Conservation (phyloP, 2,113 vertebrate genomes). For the Telmatochromis sp. region DNA sequence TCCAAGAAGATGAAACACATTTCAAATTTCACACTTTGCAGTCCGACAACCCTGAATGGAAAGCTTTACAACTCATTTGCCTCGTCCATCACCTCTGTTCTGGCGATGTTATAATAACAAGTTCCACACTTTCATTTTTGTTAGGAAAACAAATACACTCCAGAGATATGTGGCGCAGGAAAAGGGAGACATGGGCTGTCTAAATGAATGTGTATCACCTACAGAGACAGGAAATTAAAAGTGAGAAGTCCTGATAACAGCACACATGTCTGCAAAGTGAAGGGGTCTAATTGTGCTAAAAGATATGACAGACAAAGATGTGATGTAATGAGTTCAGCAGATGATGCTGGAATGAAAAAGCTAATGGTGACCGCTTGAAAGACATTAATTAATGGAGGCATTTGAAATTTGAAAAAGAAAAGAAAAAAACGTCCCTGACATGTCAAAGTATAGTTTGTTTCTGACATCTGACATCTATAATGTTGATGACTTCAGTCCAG, state of each 20-base stretch:
- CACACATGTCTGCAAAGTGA: not conserved
- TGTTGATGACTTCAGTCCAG: not conserved
- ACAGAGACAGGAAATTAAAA: slow-evolving; percentile 20
- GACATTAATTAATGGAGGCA: not conserved
- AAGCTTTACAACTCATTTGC: not conserved
- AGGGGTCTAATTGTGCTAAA: not conserved
- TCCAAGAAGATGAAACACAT: not conserved
- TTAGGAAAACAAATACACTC: not conserved
- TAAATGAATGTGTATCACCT: not conserved
- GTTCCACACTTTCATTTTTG: slow-evolving; percentile 35
- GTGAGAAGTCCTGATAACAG: not conserved
- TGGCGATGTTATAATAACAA: slow-evolving; percentile 9
- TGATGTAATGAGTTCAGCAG: not conserved
- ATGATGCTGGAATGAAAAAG: not conserved
- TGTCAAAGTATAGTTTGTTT: not conserved
- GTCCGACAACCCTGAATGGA: slow-evolving; percentile 2
- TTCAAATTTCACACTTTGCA: slow-evolving; percentile 10
- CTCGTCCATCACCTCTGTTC: not conserved
- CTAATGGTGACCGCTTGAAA: not conserved
- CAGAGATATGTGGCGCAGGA: not conserved
- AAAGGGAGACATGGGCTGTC: not conserved
- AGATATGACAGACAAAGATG: not conserved
- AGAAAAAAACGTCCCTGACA: not conserved
- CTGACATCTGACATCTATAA: not conserved
- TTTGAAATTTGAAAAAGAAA: not conserved